phyloP scores from a whole-genome alignment of 2,888 invertebrate species.

The Ormyrus pomaceus region DNA sequence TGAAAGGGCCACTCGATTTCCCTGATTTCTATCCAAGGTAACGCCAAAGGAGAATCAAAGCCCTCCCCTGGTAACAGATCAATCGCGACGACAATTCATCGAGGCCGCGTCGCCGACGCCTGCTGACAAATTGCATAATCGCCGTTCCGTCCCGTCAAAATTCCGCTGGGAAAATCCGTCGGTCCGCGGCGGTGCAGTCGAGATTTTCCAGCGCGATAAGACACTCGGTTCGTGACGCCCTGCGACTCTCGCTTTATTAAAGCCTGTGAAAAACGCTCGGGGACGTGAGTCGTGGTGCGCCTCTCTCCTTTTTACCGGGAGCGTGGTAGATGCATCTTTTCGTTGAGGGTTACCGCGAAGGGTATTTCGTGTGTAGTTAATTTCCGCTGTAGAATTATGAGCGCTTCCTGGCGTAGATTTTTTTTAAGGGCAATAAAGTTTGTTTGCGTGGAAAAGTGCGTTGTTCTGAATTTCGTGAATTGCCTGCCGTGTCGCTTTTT shows the following conservation, averaged over 20 bases:
- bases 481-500: too few species aligned
- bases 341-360: background rate
- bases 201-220: slow-evolving; percentile 42
- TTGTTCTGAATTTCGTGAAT: too few species aligned
- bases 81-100: slow-evolving; percentile 42
- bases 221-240: background rate
- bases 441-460: too few species aligned
- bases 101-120: slow-evolving; percentile 16
- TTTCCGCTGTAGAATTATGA: slow-evolving; percentile 19
- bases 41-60: slow-evolving; percentile 43
- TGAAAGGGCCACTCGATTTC: slow-evolving; percentile 27
- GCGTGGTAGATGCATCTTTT: background rate
- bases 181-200: background rate
- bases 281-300: background rate
- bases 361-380: slow-evolving; percentile 27
- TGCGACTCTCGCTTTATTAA: background rate
- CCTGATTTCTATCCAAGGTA: slow-evolving; percentile 25
- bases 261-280: background rate
- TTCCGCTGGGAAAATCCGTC: slow-evolving; percentile 22
- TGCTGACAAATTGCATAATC: slow-evolving; percentile 51
- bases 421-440: too few species aligned
- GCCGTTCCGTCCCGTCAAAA: slow-evolving; percentile 10
- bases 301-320: background rate
- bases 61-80: slow-evolving; percentile 20
- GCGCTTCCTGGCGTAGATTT: too few species aligned